Base-by-base conservation (phyloP, 2,113 vertebrate genomes). In the Micromys minutus region DNA sequence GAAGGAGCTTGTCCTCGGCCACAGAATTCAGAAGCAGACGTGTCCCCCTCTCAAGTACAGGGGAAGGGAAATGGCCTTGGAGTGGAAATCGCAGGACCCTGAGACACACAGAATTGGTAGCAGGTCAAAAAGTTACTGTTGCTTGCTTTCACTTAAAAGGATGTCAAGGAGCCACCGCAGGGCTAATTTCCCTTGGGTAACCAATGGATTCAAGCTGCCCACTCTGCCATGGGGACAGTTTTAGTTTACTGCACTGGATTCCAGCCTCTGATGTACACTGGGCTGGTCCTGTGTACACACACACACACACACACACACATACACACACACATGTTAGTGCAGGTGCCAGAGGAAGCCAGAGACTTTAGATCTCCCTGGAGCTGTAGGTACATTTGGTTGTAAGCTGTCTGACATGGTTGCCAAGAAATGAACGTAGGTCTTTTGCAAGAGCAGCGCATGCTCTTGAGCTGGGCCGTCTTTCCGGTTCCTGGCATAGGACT, bases 1-100 rank as follows among this genome's bases (percentile, higher is more conserved):
- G 74, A 90, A 90, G 75, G 50, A 52, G 75, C 75, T 52, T n/a
- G 88, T 90, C 88, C 59, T 67, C 5, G 42, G 91, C 91, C 91
- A 21, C 2, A 74, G 91, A 93, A 55, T 71, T 61, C 76, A 42
- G 89, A 77, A 79, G 45, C 39, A 52, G 61, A 52, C 61, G 4
- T 72, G 31, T 16, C 13, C 31, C 36, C 13, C 47, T 50, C 65
- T 29, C 1, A 5, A 24, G 86, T 11, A 31, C 26, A 31, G 77
- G n/a, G 36, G 69, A 42, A 36, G 72, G 42, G 80, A 61, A 47
- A 39, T 26, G 76, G 85, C 61, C 26, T 93, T 59, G 50, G 55
- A 79, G 52, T 65, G 57, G 71, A 90, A 92, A 57, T 34, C 13
- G 9, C 39, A n/a, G 3, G n/a, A 69, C 80, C 7, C 79, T 22